These are phyloP conservation scores for Mesembrinibis cayennensis DNA, from an alignment of 2,113 vertebrate genomes.

Conservation along the genomic window DNA sequence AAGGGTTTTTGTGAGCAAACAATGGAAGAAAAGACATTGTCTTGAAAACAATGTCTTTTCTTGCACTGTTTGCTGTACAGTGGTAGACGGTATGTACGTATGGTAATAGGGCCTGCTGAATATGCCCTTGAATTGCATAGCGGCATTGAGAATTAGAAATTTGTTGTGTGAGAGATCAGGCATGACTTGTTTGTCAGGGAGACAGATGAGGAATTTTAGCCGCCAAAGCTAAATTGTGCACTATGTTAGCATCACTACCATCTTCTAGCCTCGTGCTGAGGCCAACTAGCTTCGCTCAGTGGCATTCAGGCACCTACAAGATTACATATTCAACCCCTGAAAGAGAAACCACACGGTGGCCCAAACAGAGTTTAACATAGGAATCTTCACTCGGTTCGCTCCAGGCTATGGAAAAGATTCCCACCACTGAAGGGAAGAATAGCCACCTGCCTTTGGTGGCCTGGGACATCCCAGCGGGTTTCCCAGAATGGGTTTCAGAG, in stretches of 20 bases:
- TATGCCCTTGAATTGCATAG: neutral
- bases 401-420: neutral
- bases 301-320: neutral
- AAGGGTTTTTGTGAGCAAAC: neutral
- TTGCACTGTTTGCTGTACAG: neutral
- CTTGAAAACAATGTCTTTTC: neutral
- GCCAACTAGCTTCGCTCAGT: neutral
- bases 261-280: neutral
- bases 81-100: fast-evolving
- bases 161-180: neutral
- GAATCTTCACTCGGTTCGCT: neutral
- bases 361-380: neutral
- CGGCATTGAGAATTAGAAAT: neutral
- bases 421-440: neutral
- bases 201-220: neutral
- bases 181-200: neutral
- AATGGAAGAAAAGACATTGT: neutral
- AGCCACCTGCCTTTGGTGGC: neutral
- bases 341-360: neutral
- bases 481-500: neutral
- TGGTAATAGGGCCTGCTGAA: neutral
- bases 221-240: neutral
- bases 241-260: neutral
- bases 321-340: neutral
- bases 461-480: neutral